These are phyloP conservation scores for Sarcophilus harrisii DNA, from an alignment of 2,797 vertebrate genomes.

Conservation along the genomic window DNA sequence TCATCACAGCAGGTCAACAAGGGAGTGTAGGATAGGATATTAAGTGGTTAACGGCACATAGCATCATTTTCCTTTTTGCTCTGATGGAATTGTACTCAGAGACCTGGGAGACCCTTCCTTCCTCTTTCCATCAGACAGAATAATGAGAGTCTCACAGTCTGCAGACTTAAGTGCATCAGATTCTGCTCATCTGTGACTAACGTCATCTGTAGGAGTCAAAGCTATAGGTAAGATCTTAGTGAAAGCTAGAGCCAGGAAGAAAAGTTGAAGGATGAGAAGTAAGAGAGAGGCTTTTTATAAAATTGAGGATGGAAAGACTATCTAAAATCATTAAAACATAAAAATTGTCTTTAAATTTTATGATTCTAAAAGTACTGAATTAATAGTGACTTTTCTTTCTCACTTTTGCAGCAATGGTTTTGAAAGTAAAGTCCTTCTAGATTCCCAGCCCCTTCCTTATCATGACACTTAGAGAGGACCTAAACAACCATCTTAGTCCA, in stretches of 20 bases:
- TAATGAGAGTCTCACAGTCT: background rate
- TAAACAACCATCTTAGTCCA: background rate
- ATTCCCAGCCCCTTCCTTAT: background rate
- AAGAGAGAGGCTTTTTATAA: background rate
- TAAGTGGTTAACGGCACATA: background rate
- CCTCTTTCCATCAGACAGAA: background rate
- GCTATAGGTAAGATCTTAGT: background rate
- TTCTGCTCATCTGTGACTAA: constrained; percentile 16
- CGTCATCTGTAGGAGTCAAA: background rate
- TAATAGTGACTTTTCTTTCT: background rate
- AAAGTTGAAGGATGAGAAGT: background rate
- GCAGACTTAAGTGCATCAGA: background rate
- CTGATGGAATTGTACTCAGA: background rate
- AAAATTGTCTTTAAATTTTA: background rate
- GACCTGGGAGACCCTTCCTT: background rate
- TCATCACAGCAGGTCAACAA: background rate
- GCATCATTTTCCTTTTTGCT: background rate
- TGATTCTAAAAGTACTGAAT: background rate
- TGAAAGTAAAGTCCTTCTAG: background rate
- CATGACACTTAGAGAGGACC: background rate
- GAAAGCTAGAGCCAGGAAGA: background rate
- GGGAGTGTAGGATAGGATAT: background rate
- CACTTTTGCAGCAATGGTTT: background rate
- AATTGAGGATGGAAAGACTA: background rate
- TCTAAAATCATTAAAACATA: too few species aligned